phyloP scores from a whole-genome alignment of 2,888 invertebrate species.

The Troides oblongomaculatus region DNA sequence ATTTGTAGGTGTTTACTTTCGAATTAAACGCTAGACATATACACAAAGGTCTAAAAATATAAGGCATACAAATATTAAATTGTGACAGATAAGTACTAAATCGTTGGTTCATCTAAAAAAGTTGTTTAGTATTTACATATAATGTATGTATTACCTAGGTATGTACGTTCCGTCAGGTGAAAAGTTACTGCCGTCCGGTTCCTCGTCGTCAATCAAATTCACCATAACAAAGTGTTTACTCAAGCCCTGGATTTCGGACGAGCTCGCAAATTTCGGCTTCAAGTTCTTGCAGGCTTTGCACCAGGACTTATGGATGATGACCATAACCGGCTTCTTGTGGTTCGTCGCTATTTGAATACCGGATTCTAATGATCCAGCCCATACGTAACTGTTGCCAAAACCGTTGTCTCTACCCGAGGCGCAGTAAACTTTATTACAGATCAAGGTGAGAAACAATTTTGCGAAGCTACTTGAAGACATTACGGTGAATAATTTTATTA shows the following conservation, averaged over 20 bases:
- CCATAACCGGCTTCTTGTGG: constrained; percentile 81
- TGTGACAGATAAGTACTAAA: too few species aligned
- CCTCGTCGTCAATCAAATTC: constrained; percentile 81
- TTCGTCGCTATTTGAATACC: constrained; percentile 63
- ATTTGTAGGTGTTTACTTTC: too few species aligned
- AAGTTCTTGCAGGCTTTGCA: constrained; percentile 83
- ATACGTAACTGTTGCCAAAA: constrained; percentile 66
- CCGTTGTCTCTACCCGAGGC: constrained; percentile 61
- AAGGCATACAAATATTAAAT: too few species aligned
- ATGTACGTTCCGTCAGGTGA: constrained; percentile 84
- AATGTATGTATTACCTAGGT: constrained; percentile 68
- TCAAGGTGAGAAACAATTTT: constrained; percentile 51
- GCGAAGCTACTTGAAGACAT: constrained; percentile 56
- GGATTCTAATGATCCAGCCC: constrained; percentile 71
- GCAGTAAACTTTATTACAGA: constrained; percentile 57
- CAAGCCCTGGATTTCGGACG: constrained; percentile 75
- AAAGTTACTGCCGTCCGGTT: constrained; percentile 71
- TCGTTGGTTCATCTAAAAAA: background rate
- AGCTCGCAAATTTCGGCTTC: constrained; percentile 81
- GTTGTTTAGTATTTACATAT: background rate
- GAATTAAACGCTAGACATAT: too few species aligned
- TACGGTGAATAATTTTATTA: constrained; percentile 10
- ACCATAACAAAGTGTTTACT: constrained; percentile 85
- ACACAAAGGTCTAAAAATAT: too few species aligned
- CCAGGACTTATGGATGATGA: constrained; percentile 84